phyloP scores from a whole-genome alignment of 2,888 invertebrate genomes.

The Diarsia mendica region DNA sequence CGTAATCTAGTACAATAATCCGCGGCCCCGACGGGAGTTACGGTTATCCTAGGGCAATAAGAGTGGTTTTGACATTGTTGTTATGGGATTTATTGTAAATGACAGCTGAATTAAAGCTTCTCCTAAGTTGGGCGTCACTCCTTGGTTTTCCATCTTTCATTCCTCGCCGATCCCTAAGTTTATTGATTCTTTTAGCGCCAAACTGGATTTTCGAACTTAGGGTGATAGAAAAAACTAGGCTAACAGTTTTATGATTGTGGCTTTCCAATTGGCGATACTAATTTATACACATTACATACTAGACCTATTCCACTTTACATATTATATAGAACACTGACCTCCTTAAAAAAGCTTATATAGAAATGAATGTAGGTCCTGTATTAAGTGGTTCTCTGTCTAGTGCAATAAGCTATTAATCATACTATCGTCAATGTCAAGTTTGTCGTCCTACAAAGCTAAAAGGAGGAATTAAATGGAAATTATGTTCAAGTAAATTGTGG shows the following conservation, averaged over 20 bases:
- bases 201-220: background rate
- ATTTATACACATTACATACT: background rate
- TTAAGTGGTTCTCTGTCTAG: background rate
- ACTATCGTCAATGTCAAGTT: background rate
- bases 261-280: background rate
- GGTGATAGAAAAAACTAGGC: too few species aligned
- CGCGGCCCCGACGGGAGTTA: too few species aligned
- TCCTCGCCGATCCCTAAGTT: background rate
- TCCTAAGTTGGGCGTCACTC: background rate
- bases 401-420: background rate
- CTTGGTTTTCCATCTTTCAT: background rate
- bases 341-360: background rate
- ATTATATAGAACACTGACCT: background rate
- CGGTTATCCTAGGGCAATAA: background rate
- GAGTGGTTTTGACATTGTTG: background rate
- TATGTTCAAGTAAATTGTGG: constrained; percentile 15
- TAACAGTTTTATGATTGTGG: too few species aligned
- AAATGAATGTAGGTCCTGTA: background rate
- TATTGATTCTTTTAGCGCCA: background rate
- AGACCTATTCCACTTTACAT: background rate
- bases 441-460: constrained; percentile 1
- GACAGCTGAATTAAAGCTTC: background rate
- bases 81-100: background rate
- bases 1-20: too few species aligned
- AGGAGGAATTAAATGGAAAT: background rate